Evolutionary conservation across 2,888 invertebrate genomes (phyloP).

Genomic region (Ichneumoninae sp.): DNA sequence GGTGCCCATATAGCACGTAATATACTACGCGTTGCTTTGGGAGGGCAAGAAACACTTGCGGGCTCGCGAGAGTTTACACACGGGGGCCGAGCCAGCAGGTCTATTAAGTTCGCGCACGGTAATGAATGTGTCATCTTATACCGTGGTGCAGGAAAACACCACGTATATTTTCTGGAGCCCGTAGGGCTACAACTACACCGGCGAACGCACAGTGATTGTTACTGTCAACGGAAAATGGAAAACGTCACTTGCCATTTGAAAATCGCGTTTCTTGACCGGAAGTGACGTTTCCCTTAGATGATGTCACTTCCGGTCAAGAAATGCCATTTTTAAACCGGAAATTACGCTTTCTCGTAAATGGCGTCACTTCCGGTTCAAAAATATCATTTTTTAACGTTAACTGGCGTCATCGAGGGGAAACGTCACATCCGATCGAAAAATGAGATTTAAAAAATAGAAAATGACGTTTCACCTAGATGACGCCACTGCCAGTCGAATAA

Average conservation of each 20-base stretch:
- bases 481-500: too few relatives aligned
- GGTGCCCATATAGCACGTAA: slow-evolving; percentile 25
- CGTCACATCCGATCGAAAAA: too few relatives aligned
- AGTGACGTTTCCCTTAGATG: too few relatives aligned
- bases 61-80: slow-evolving; percentile 68
- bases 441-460: too few relatives aligned
- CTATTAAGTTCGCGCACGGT: slow-evolving; percentile 71
- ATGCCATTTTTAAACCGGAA: too few relatives aligned
- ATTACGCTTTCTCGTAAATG: too few relatives aligned
- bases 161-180: neutral
- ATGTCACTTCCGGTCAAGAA: too few relatives aligned
- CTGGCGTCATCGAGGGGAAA: too few relatives aligned
- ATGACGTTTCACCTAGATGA: too few relatives aligned
- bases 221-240: slow-evolving; percentile 2
- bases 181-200: slow-evolving; percentile 3
- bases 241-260: neutral
- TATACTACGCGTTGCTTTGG: slow-evolving; percentile 64
- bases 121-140: slow-evolving; percentile 75
- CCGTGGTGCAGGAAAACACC: slow-evolving; percentile 9
- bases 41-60: slow-evolving; percentile 73
- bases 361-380: too few relatives aligned
- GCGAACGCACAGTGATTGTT: neutral
- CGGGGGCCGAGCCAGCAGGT: slow-evolving; percentile 70
- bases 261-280: neutral
- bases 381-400: too few relatives aligned